Conservation (phyloP, 2,113 vertebrate species). For the Isichthys henryi region DNA sequence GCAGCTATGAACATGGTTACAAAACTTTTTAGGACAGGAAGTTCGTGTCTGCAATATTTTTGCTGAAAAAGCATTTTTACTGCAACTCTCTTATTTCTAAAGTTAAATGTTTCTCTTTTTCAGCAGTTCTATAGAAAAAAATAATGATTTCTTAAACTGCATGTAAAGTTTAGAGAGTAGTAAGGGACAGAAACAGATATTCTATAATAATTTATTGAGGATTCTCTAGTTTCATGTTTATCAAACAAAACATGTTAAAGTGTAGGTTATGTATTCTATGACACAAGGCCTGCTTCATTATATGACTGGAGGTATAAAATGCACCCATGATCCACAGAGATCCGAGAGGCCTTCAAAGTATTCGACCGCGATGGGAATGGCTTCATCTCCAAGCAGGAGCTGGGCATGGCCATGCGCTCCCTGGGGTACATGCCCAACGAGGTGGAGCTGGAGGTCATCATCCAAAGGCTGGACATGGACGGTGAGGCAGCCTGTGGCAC, state of each 20-base stretch:
- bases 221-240: background rate
- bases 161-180: background rate
- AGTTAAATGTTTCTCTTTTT: background rate
- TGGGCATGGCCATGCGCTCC: slow-evolving; percentile 90
- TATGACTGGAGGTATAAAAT: background rate
- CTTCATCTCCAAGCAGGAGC: slow-evolving; percentile 96
- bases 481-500: slow-evolving; percentile 57
- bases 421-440: slow-evolving; percentile 95
- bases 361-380: slow-evolving; percentile 89
- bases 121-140: background rate
- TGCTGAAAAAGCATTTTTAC: background rate
- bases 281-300: background rate
- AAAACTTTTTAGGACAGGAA: slow-evolving; percentile 14
- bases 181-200: background rate
- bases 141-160: background rate
- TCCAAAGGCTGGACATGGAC: slow-evolving; percentile 91
- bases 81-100: background rate
- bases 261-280: background rate
- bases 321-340: slow-evolving; percentile 60
- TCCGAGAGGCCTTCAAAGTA: slow-evolving; percentile 90
- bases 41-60: background rate
- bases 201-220: background rate
- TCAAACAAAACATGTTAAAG: background rate
- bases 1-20: background rate
- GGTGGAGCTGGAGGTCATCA: slow-evolving; percentile 91